Percentiles rank a stretch among this genome's conserved stretches.
Conservation (phyloP, 2,797 vertebrate species). For the Sebastes oblongus region DNA sequence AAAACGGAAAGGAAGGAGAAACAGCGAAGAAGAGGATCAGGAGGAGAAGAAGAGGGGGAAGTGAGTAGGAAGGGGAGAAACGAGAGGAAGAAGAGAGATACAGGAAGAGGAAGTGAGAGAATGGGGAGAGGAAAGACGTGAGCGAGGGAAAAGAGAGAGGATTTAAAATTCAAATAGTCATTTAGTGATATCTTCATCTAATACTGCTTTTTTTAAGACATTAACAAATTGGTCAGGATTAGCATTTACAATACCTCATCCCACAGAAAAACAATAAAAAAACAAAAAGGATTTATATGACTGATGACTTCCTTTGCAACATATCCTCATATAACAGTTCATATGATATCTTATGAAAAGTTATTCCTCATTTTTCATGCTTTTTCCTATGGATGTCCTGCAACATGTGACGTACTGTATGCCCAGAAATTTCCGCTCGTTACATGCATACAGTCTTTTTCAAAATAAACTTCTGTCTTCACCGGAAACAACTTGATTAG, state of each 20-base stretch:
- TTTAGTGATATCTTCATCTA: background rate
- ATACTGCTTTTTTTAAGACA: background rate
- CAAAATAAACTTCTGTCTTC: too few relatives aligned
- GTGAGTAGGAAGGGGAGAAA: background rate
- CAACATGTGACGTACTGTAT: too few relatives aligned
- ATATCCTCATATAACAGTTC: too few relatives aligned
- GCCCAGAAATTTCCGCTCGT: too few relatives aligned
- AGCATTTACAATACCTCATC: background rate
- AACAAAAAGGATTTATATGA: background rate
- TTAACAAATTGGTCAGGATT: background rate
- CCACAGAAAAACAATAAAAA: background rate
- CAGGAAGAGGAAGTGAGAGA: background rate
- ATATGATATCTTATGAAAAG: too few relatives aligned
- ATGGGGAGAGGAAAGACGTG: background rate
- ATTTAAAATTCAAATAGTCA: background rate
- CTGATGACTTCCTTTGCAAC: background rate
- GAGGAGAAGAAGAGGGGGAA: background rate
- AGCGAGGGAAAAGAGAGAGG: background rate
- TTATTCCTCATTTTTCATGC: too few relatives aligned
- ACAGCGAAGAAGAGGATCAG: background rate
- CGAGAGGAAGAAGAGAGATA: background rate
- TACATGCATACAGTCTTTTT: too few relatives aligned
- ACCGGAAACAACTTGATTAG: too few relatives aligned
- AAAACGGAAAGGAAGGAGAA: background rate
- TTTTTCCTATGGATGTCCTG: too few relatives aligned